phyloP scores from a whole-genome alignment of 2,113 vertebrate genomes.

The Sphaerodactylus townsendi region DNA sequence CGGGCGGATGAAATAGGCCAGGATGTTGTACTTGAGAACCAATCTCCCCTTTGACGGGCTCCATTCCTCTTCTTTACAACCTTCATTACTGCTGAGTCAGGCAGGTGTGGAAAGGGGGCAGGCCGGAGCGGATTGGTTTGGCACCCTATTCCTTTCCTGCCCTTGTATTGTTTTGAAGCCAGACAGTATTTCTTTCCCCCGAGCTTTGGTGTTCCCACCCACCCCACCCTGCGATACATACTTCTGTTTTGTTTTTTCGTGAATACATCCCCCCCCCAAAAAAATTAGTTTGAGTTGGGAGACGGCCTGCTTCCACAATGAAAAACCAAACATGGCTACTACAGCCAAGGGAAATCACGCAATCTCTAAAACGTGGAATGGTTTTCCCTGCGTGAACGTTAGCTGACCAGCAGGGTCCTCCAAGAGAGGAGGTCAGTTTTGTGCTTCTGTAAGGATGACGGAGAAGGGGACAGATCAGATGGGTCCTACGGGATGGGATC shows the following conservation, averaged over 20 bases:
- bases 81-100: constrained; percentile 10
- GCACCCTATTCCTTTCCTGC: background rate
- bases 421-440: too few relatives aligned
- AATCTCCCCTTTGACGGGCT: constrained; percentile 22
- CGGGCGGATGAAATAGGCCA: background rate
- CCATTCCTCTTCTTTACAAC: constrained; percentile 25
- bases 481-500: background rate
- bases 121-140: background rate
- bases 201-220: background rate
- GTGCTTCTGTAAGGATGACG: too few relatives aligned
- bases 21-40: constrained; percentile 23
- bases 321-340: background rate
- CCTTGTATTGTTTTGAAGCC: background rate
- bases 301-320: background rate
- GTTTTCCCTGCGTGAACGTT: background rate
- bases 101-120: background rate
- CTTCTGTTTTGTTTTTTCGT: background rate
- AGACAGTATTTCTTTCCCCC: background rate
- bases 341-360: background rate
- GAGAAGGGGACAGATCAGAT: background rate
- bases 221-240: too few relatives aligned
- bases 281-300: too few relatives aligned
- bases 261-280: background rate
- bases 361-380: background rate
- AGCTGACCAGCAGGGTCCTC: background rate